Evolutionary conservation across 1,140 invertebrate genomes (phyloP).

Genomic region (Laupala kohalensis): DNA sequence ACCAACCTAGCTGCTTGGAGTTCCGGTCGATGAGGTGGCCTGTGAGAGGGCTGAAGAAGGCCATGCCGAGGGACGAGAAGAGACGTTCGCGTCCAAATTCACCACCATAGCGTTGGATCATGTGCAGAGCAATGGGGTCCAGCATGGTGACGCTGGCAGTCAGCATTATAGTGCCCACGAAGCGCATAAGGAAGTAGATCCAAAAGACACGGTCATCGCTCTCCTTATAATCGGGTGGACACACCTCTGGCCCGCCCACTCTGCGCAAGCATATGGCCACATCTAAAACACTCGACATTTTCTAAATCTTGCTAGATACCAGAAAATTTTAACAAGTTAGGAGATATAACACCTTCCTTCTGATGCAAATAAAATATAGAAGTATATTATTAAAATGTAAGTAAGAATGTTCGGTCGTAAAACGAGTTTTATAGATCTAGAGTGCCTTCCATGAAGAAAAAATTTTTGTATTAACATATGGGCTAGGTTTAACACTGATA

Average conservation of each 20-base stretch:
- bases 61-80: slow-evolving; percentile 65
- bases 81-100: slow-evolving; percentile 66
- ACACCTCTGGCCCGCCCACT: slow-evolving; percentile 52
- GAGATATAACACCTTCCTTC: too few relatives aligned
- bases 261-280: slow-evolving; percentile 18
- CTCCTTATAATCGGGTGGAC: slow-evolving; percentile 57
- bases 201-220: slow-evolving; percentile 61
- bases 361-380: too few relatives aligned
- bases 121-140: slow-evolving; percentile 66
- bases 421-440: too few relatives aligned
- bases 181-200: slow-evolving; percentile 60
- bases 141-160: slow-evolving; percentile 63
- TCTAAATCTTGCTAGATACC: not conserved
- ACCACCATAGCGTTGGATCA: slow-evolving; percentile 65
- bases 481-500: too few relatives aligned
- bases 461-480: too few relatives aligned
- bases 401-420: too few relatives aligned
- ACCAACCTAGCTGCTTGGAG: too few relatives aligned
- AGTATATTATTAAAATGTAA: too few relatives aligned
- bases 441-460: too few relatives aligned
- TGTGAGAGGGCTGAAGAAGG: slow-evolving; percentile 64
- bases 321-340: too few relatives aligned
- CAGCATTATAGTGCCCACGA: slow-evolving; percentile 59
- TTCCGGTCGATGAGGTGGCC: slow-evolving; percentile 60
- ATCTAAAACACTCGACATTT: too few relatives aligned